Base-by-base conservation (phyloP, 2,797 vertebrate genomes). In the Halcyon leucocephala region DNA sequence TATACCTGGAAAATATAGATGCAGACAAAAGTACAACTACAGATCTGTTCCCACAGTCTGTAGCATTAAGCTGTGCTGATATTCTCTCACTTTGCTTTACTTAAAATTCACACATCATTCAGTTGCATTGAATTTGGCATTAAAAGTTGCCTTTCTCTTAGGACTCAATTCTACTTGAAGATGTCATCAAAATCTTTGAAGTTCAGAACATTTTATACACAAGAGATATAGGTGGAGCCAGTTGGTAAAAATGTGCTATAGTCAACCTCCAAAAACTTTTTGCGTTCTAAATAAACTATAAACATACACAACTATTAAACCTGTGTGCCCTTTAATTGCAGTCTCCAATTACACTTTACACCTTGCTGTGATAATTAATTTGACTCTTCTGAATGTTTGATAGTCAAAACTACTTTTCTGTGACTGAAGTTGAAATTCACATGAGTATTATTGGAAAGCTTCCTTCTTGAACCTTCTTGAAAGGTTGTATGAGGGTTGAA, bases 281-380 rank as follows among this genome's bases (percentile, higher is more conserved):
- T 25, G 28, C 1, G 76, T 82, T 93, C 29, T 51, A 66, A 82
- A 62, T 86, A 79, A 95, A n/a, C 44, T 54, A 11, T 51, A 77
- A 78, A 48, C 15, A 20, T 46, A 21, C 2, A 16, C 41, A 21
- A 6, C 7, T 90, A 44, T 90, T 77, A 42, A 80, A 35, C 22
- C 33, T 24, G 5, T 20, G 37, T 41, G 33, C 57, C 57, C 89
- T 87, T 69, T 72, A 54, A 80, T 71, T 92, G 10, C 19, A 76
- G 55, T 71, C 52, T 86, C 33, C 54, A 62, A 14, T 90, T 78
- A 87, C 84, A 67, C 31, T 91, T 92, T 87, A 58, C 18, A 60
- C 7, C n/a, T 84, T 67, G 46, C 83, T 85, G 20, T 83, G 62
- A 42, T 58, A 73, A 91, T 91, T 71, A 91, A 79, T 87, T 93